These are phyloP conservation scores for Sebastes itinus DNA, from an alignment of 2,797 vertebrate genomes.

Conservation along the genomic window DNA sequence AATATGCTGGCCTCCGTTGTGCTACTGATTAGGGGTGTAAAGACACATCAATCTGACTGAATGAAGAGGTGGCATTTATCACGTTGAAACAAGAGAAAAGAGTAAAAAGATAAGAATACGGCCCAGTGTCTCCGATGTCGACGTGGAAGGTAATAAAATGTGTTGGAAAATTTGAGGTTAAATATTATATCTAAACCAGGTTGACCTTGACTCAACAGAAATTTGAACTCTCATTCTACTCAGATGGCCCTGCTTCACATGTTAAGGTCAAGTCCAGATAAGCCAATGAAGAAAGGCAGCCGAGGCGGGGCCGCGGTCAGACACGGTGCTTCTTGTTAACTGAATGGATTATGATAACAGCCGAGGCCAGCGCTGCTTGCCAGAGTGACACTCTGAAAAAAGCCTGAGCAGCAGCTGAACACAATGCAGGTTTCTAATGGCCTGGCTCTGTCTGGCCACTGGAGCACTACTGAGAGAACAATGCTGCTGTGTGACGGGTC, in stretches of 20 bases:
- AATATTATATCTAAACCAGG: background rate
- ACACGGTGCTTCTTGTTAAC: constrained; percentile 9
- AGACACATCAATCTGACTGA: background rate
- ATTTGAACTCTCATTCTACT: background rate
- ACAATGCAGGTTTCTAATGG: constrained; percentile 39
- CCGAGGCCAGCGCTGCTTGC: background rate
- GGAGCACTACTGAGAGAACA: constrained; percentile 45
- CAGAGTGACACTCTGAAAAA: constrained; percentile 17
- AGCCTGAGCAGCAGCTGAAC: constrained; percentile 30
- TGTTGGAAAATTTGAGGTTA: background rate
- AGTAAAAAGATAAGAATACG: background rate
- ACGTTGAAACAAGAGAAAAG: background rate
- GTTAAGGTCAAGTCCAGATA: constrained; percentile 35
- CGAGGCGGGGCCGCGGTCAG: background rate
- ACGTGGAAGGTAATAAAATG: background rate
- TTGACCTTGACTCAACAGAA: background rate
- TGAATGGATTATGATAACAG: constrained; percentile 53
- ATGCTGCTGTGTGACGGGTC: constrained; percentile 51
- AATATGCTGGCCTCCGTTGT: background rate
- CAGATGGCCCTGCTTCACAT: background rate
- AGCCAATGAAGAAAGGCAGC: constrained; percentile 39
- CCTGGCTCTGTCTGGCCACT: constrained; percentile 1
- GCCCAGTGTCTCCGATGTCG: background rate
- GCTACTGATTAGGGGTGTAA: too few species aligned
- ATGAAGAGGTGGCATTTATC: background rate